These are phyloP conservation scores for Puma concolor DNA, from an alignment of 2,113 vertebrate species.

Conservation along the genomic window DNA sequence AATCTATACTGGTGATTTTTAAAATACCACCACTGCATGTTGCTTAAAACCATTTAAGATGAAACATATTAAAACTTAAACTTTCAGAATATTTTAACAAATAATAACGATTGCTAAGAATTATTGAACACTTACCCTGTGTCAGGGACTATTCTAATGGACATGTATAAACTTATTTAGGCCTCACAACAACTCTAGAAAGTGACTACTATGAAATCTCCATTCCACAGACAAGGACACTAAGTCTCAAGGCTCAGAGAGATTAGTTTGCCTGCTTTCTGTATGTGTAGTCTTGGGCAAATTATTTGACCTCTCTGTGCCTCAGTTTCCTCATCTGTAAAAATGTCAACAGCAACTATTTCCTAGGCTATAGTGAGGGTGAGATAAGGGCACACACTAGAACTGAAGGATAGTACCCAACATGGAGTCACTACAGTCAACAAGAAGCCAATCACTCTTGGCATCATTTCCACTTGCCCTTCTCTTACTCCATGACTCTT, in stretches of 20 bases:
- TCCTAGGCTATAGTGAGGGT: neutral
- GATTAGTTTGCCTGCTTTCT: neutral
- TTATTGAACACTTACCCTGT: neutral
- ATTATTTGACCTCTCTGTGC: neutral
- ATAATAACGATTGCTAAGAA: neutral
- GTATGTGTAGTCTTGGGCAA: neutral
- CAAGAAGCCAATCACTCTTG: neutral
- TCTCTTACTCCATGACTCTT: neutral
- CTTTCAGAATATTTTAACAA: neutral
- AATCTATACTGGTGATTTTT: neutral
- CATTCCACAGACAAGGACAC: neutral
- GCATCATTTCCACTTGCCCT: neutral
- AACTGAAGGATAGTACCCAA: neutral
- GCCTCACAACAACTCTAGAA: neutral
- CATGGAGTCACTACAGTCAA: neutral
- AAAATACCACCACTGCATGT: neutral
- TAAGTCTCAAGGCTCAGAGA: neutral
- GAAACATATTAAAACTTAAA: neutral
- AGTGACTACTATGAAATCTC: neutral
- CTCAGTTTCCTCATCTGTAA: neutral
- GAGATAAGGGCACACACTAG: neutral
- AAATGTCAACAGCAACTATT: neutral
- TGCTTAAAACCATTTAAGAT: neutral
- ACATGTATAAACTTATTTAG: neutral
- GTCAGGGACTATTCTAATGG: neutral